Base-by-base conservation (phyloP, 2,888 invertebrate genomes). In the Xanthia icteritia region DNA sequence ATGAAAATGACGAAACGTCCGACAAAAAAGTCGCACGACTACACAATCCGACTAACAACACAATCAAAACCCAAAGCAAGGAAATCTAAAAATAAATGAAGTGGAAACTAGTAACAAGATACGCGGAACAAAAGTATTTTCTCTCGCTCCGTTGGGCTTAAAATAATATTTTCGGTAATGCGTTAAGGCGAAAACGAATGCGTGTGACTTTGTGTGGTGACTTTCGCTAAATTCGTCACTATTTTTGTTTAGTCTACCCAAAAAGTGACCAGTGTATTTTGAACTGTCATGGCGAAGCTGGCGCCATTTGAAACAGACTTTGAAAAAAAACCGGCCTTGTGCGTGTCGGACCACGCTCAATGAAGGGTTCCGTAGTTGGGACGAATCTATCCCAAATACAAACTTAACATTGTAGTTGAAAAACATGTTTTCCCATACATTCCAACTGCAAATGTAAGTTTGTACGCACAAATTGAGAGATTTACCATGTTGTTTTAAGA, bases 81-180 rank as follows among this genome's bases (percentile, higher is more conserved):
- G 82, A 78, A 84, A 82, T 89, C 86, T 80, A 63, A 80, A 90
- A 88, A 90, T 89, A 89, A 87, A 88, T 79, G 11, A 81, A 79
- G 89, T 87, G 85, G 84, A 83, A 89, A 87, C 81, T 67, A 76
- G 89, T 78, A 91, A 90, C 82, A 83, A 87, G 89, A 91, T 89
- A 92, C 90, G 89, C 90, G 91, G 90, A 91, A 92, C 87, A 72
- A 80, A 82, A 82, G 70, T 74, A 64, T 84, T 87, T 88, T 85
- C 80, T 82, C 74, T 70, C 84, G 83, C 85, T 86, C 86, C 79
- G 77, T 60, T 79, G 31, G 65, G 81, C 79, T 83, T 81, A 82
- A 82, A 89, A 89, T 86, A 89, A 89, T 85, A 89, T 85, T 80
- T 85, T 87, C 68, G 77, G 76, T 86, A 77, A 86, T 77, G 72